These are phyloP conservation scores for Triops longicaudatus DNA, from an alignment of 1,140 invertebrate genomes.

Conservation along the genomic window DNA sequence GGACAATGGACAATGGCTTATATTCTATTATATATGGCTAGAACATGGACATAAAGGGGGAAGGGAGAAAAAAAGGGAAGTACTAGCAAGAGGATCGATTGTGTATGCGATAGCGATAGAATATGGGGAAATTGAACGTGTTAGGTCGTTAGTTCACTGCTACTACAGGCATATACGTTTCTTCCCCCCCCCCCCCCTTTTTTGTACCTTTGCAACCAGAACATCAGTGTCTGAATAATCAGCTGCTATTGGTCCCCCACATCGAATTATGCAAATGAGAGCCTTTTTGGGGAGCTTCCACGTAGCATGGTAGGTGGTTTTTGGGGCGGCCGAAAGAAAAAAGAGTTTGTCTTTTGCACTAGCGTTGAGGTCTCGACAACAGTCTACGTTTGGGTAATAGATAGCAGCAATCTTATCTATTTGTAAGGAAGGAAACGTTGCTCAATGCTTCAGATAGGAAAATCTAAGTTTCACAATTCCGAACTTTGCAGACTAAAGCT, in stretches of 20 bases:
- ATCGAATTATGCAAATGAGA: background rate
- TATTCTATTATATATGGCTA: slow-evolving; percentile 9
- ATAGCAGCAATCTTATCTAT: background rate
- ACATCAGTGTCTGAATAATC: background rate
- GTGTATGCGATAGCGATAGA: slow-evolving; percentile 6
- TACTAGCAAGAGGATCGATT: background rate
- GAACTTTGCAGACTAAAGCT: background rate
- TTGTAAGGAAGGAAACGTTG: background rate
- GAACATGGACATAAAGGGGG: background rate
- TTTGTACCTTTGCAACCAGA: background rate
- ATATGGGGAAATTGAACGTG: slow-evolving; percentile 6
- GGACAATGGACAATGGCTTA: slow-evolving; percentile 1
- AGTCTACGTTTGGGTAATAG: too few species aligned
- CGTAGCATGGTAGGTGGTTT: background rate
- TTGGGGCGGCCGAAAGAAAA: background rate
- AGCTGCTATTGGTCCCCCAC: background rate
- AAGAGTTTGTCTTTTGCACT: background rate
- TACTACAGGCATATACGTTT: background rate
- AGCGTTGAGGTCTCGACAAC: background rate
- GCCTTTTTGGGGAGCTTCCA: background rate
- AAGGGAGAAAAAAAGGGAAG: background rate
- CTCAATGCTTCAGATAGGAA: background rate
- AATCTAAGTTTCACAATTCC: background rate
- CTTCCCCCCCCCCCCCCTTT: background rate
- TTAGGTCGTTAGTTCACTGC: background rate